phyloP scores from a whole-genome alignment of 2,888 invertebrate genomes.

The Volucella inanis region DNA sequence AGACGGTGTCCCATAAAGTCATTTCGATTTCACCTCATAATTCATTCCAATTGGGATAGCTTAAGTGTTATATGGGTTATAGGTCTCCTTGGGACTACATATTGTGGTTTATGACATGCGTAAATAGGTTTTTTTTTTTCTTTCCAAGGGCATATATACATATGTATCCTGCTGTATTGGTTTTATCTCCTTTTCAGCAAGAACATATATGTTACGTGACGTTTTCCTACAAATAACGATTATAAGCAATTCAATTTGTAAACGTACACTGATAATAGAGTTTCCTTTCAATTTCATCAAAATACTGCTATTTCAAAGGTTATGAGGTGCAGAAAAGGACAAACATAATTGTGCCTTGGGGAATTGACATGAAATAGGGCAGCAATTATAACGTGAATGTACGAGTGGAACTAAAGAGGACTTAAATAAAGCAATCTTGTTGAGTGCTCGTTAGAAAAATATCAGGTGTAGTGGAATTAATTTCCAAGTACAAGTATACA shows the following conservation, averaged over 20 bases:
- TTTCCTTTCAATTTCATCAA: conserved; percentile 14
- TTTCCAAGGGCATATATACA: too few relatives aligned
- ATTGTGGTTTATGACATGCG: conserved; percentile 32
- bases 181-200: too few relatives aligned
- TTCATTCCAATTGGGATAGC: conserved; percentile 23
- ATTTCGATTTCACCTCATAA: conserved; percentile 45
- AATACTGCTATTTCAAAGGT: not conserved
- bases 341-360: not conserved
- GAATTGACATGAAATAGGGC: conserved; percentile 8
- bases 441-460: conserved; percentile 4
- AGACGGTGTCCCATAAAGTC: conserved; percentile 29
- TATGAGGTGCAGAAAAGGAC: conserved; percentile 8
- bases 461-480: not conserved
- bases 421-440: conserved; percentile 7
- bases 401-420: not conserved
- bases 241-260: conserved; percentile 17
- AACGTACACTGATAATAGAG: not conserved
- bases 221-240: conserved; percentile 18
- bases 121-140: not conserved
- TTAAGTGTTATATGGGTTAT: conserved; percentile 5
- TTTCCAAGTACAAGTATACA: too few relatives aligned
- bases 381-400: conserved; percentile 21
- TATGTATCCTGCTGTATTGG: too few relatives aligned
- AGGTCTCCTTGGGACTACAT: conserved; percentile 5
- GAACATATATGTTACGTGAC: conserved; percentile 4